These are phyloP conservation scores for Seladonia tumulorum DNA, from an alignment of 2,888 invertebrate genomes.

Conservation along the genomic window DNA sequence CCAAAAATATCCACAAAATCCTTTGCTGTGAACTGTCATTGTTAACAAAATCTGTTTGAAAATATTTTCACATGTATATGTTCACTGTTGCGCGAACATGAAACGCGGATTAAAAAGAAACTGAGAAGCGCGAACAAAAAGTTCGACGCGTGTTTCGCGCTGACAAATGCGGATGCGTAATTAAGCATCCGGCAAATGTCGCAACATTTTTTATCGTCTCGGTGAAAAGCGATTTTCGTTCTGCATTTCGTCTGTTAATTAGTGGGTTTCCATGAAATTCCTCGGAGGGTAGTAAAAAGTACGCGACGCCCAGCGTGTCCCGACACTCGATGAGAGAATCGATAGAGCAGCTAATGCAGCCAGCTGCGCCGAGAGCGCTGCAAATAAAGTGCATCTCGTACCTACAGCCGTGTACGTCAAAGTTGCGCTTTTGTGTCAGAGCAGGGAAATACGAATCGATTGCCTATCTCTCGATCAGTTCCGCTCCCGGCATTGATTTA, in stretches of 20 bases:
- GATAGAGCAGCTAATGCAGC: constrained; percentile 25
- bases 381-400: constrained; percentile 27
- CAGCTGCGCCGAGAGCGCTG: neutral
- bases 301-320: neutral
- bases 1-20: too few species aligned
- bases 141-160: neutral
- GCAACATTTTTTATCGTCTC: neutral
- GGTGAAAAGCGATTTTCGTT: neutral
- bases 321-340: constrained; percentile 11
- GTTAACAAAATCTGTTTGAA: neutral
- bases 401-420: neutral
- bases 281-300: neutral
- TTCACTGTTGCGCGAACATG: neutral
- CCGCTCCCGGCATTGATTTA: neutral
- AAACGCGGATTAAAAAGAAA: too few species aligned
- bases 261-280: neutral
- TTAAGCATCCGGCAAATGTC: neutral
- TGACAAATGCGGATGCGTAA: neutral
- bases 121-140: neutral
- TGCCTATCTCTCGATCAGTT: neutral
- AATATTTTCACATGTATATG: neutral
- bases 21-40: too few species aligned
- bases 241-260: neutral
- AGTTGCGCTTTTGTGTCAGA: constrained; percentile 12
- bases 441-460: neutral